Conservation (phyloP, 2,888 invertebrate species). For the Acanthoscelides obtectus region DNA sequence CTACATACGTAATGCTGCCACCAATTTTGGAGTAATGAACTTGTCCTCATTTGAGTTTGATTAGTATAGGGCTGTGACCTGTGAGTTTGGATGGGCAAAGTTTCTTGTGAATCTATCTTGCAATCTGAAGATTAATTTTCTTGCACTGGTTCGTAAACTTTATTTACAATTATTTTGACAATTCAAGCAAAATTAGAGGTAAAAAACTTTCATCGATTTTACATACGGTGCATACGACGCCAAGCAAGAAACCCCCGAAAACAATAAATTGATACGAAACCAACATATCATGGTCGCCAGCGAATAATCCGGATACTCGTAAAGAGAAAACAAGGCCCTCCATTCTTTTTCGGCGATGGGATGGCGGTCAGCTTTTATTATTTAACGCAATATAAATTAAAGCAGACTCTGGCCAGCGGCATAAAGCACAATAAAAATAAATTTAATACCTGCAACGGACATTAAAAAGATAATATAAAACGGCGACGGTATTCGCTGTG, state of each 20-base stretch:
- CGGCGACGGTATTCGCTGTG: not conserved
- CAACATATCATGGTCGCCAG: not conserved
- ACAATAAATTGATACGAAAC: not conserved
- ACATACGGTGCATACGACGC: not conserved
- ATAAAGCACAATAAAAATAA: constrained; percentile 1
- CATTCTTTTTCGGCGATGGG: not conserved
- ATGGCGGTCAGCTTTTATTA: not conserved
- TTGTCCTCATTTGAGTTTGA: no score
- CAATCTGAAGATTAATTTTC: no score
- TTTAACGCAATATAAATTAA: constrained; percentile 1
- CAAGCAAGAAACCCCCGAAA: not conserved
- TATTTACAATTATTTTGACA: no score
- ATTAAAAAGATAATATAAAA: constrained; percentile 8
- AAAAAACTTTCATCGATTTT: no score
- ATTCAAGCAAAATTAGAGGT: no score
- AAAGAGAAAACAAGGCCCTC: not conserved
- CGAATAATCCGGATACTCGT: not conserved
- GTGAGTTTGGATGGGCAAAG: no score
- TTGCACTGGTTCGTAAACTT: no score
- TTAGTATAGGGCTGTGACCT: no score
- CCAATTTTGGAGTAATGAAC: no score
- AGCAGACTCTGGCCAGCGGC: not conserved
- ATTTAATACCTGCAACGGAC: constrained; percentile 1
- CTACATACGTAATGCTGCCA: no score
- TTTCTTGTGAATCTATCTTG: no score